phyloP scores from a whole-genome alignment of 1,140 invertebrate genomes.

The Aphelenchoides avenae region DNA sequence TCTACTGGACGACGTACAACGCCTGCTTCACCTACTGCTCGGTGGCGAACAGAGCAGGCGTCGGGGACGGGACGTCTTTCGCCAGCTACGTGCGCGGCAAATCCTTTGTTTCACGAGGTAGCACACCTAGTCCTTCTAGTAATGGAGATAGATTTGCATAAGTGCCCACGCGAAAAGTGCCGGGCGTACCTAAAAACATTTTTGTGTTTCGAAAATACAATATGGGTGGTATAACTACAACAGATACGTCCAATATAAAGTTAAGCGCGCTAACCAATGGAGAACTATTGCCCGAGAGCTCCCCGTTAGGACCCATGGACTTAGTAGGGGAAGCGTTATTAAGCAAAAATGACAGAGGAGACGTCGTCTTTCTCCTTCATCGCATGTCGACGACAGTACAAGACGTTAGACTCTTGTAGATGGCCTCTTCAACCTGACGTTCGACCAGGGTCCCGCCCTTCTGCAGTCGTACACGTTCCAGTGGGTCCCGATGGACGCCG shows the following conservation, averaged over 20 bases:
- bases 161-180: not conserved
- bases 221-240: no score
- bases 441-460: slow-evolving; percentile 14
- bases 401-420: slow-evolving; percentile 6
- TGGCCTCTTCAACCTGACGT: slow-evolving; percentile 17
- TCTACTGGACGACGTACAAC: slow-evolving; percentile 26
- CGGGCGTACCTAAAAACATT: slow-evolving; percentile 15
- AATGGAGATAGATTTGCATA: not conserved
- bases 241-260: no score
- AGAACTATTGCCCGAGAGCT: no score
- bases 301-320: not conserved
- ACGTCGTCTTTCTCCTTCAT: not conserved
- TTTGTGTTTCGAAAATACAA: slow-evolving; percentile 6
- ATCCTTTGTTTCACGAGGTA: slow-evolving; percentile 1
- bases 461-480: slow-evolving; percentile 18
- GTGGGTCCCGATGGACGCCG: slow-evolving; percentile 4
- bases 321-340: no score
- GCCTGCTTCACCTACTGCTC: slow-evolving; percentile 39
- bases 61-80: not conserved
- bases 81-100: slow-evolving; percentile 12
- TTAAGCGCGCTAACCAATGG: no score
- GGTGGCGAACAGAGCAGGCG: slow-evolving; percentile 9
- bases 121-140: not conserved
- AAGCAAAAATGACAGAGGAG: no score
- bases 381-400: not conserved